phyloP scores from a whole-genome alignment of 2,113 vertebrate species.

The rat (Rattus norvegicus) region GRCr8 NC_086039.1:21474001-21474500 shows the following conservation, averaged over 20 bases:
- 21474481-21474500: background rate
- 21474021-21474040: no score
- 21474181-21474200: no score
- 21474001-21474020: no score
- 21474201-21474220: no score
- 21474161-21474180: no score
- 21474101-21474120: no score
- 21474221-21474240: background rate
- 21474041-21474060: no score
- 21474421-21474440: background rate
- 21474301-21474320: background rate
- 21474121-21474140: no score
- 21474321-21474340: background rate
- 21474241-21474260: background rate
- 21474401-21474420: background rate
- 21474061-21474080: no score
- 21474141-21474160: no score
- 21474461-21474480: background rate
- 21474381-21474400: background rate
- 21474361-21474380: background rate
- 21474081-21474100: no score
- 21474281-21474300: background rate
- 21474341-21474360: background rate
- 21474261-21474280: background rate
- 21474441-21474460: background rate